Conservation (phyloP, 2,797 vertebrate genomes). For the Alectoris magna region DNA sequence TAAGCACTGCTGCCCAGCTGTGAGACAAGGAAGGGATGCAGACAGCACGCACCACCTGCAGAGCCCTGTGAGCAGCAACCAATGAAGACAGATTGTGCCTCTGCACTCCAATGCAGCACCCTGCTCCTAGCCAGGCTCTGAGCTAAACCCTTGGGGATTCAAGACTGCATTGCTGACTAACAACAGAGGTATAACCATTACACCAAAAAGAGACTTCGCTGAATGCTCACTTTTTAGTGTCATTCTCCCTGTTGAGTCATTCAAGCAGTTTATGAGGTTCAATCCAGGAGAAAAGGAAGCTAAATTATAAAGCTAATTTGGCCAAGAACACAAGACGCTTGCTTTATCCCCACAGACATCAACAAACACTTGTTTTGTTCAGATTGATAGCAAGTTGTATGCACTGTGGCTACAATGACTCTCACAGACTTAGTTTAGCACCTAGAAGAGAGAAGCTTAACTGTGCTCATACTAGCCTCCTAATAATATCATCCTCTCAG, state of each 20-base stretch:
- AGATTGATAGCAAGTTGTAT: background rate
- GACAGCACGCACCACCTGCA: background rate
- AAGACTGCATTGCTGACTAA: background rate
- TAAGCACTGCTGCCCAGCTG: accelerated
- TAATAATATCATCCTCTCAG: background rate
- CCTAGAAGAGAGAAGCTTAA: background rate
- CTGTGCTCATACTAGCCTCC: background rate
- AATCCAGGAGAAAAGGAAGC: background rate
- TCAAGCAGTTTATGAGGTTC: background rate
- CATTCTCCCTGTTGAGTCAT: background rate
- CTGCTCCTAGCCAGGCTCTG: background rate
- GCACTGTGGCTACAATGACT: background rate
- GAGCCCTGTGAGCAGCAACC: background rate
- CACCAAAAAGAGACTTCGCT: background rate
- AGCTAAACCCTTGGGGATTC: background rate
- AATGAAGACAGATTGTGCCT: background rate
- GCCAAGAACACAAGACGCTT: background rate
- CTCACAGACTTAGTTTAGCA: background rate
- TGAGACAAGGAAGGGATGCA: background rate
- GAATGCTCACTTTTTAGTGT: background rate
- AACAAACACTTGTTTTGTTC: conserved; percentile 33
- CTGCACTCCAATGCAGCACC: background rate
- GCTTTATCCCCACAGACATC: background rate
- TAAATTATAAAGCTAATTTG: conserved; percentile 6
- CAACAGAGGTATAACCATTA: background rate